Percentiles rank a stretch among this genome's conserved stretches.
Evolutionary conservation across 2,797 vertebrate genomes (phyloP).

Genomic region (Typhlichthys subterraneus): DNA sequence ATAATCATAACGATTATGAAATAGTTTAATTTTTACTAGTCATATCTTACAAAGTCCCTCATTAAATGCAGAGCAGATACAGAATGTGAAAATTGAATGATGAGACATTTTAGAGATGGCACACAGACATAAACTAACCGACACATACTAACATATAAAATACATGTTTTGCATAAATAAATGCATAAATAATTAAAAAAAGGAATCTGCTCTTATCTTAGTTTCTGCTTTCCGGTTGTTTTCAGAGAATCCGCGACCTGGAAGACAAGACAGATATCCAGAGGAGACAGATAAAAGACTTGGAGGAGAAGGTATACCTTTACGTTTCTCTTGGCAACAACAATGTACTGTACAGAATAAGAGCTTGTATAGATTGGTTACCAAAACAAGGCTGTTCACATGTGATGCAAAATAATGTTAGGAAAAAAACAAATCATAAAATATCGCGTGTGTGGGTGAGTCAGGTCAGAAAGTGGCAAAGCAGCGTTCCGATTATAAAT

Average conservation of each 20-base stretch:
- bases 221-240: constrained; percentile 6
- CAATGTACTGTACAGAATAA: not conserved
- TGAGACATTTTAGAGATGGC: not conserved
- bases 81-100: no score
- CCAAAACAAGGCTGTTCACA: no score
- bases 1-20: not conserved
- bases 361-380: no score
- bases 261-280: constrained; percentile 99
- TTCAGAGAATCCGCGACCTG: constrained; percentile 96
- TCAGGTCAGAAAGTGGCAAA: no score
- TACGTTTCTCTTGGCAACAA: not conserved
- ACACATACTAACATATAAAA: not conserved
- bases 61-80: no score
- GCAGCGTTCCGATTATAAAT: no score
- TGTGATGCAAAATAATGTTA: no score
- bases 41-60: no score
- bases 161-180: not conserved
- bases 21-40: no score
- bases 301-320: constrained; percentile 92
- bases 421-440: no score
- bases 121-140: not conserved
- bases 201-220: not conserved
- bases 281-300: constrained; percentile 98
- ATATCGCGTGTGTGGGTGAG: no score
- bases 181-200: not conserved